These are phyloP conservation scores for Eumaeus atala DNA, from an alignment of 1,140 invertebrate species.

Conservation along the genomic window DNA sequence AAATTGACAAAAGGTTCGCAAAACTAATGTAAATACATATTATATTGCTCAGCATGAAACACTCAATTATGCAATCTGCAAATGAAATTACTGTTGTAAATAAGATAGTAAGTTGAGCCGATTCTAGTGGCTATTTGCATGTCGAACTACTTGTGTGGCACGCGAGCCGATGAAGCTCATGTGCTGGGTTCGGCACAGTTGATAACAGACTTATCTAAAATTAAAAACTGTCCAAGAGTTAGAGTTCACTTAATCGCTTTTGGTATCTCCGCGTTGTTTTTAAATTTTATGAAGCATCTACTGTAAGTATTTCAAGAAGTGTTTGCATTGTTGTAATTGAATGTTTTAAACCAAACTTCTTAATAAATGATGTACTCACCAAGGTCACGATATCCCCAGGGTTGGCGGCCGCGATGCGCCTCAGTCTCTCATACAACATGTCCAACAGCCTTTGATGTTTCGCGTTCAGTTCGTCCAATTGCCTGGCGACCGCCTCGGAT, in stretches of 20 bases:
- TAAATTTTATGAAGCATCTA: too few species aligned
- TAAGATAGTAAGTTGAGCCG: too few species aligned
- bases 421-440: conserved; percentile 79
- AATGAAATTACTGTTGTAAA: neutral
- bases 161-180: too few species aligned
- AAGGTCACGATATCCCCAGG: conserved; percentile 78
- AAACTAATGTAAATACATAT: neutral
- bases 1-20: conserved; percentile 9
- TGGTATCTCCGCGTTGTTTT: too few species aligned
- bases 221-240: neutral
- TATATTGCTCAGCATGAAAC: neutral
- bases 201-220: neutral
- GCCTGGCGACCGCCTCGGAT: conserved; percentile 87
- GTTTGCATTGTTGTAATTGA: too few species aligned
- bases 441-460: conserved; percentile 86
- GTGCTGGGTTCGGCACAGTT: neutral
- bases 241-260: too few species aligned
- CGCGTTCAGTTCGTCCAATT: conserved; percentile 90
- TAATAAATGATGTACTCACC: conserved; percentile 72
- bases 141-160: too few species aligned
- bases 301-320: too few species aligned
- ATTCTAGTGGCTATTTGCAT: too few species aligned
- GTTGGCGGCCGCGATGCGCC: conserved; percentile 75
- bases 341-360: too few species aligned
- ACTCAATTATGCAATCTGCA: neutral